Base-by-base conservation (phyloP, 2,797 vertebrate species). In the Alouatta caraya region DNA sequence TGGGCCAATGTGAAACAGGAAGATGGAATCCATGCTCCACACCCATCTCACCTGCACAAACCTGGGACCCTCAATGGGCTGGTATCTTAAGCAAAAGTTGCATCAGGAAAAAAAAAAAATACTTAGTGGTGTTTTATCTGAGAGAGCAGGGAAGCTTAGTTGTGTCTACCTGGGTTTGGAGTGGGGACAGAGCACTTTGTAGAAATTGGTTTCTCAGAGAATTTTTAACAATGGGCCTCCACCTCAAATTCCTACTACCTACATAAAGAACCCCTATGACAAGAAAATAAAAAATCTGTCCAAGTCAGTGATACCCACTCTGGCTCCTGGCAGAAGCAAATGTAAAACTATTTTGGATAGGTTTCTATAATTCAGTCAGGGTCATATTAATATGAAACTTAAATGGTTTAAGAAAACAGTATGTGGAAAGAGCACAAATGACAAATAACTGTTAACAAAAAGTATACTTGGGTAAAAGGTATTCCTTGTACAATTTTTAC, bases 171-270 rank as follows among this genome's bases (percentile, higher is more conserved):
- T 88, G 13, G 21, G 37, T 93, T 73, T 90, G 44, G 11, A 88
- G 30, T 48, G 3, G 12, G n/a, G 28, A 44, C 11, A 37, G 17
- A 81, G 44, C 15, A 90, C 84, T 95, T 22, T 30, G 61, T 19
- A 96, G 57, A 97, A 89, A 83, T 0, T 5, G 26, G 52, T 52
- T 52, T 30, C 7, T 30, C 44, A 61, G 37, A 89, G 37, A 96
- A 59, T 82, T 79, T 94, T 5, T 67, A 90, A 93, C 39, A 90
- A 55, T 72, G 33, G 64, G n/a, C 52, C 57, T 84, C 24, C 9
- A 93, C 39, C 57, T 93, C 52, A 70, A 93, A 92, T 94, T 82
- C 85, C 61, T 87, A 94, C 76, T 84, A 30, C 4, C 19, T 22
- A 87, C 52, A 79, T 79, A n/a, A 93, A 93, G 15, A 85, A 79